Percentiles rank a stretch among this genome's conserved stretches.
Conservation (phyloP, 2,888 invertebrate genomes). For the Acleris laterana region DNA sequence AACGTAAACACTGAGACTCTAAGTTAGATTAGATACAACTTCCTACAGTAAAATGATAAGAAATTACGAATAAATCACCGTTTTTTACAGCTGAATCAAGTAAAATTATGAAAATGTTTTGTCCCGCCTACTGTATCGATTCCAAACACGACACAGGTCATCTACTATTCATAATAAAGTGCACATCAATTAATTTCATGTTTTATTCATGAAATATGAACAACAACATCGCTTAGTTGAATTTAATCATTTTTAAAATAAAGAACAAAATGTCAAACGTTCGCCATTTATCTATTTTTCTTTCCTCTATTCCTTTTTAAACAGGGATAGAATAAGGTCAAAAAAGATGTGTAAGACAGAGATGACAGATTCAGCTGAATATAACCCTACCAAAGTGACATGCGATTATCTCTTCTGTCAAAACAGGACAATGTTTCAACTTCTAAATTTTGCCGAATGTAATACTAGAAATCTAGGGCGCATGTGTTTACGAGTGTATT, state of each 20-base stretch:
- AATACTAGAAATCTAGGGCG: slow-evolving; percentile 59
- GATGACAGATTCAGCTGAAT: slow-evolving; percentile 45
- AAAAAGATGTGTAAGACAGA: slow-evolving; percentile 44
- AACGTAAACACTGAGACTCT: not conserved
- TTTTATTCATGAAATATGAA: slow-evolving; percentile 64
- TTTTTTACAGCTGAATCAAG: slow-evolving; percentile 21
- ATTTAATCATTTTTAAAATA: slow-evolving; percentile 57
- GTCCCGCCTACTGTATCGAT: slow-evolving; percentile 37
- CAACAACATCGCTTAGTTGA: slow-evolving; percentile 51
- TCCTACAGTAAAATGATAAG: slow-evolving; percentile 1
- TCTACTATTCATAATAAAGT: slow-evolving; percentile 35
- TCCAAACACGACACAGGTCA: slow-evolving; percentile 39
- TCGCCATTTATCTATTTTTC: slow-evolving; percentile 71
- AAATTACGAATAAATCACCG: slow-evolving; percentile 2
- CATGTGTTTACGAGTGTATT: slow-evolving; percentile 77
- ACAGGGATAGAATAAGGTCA: slow-evolving; percentile 49
- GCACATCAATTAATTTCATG: slow-evolving; percentile 47
- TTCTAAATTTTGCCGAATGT: slow-evolving; percentile 45
- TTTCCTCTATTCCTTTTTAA: slow-evolving; percentile 48
- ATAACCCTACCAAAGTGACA: slow-evolving; percentile 52
- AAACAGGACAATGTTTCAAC: slow-evolving; percentile 40
- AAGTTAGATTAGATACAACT: not conserved
- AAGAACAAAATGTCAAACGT: slow-evolving; percentile 66
- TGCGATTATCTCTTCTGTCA: slow-evolving; percentile 36
- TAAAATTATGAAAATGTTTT: slow-evolving; percentile 24